Evolutionary conservation across 2,797 vertebrate species (phyloP), one percentile per base, ranked within the genome.

Genomic region (Liparis tanakae): DNA sequence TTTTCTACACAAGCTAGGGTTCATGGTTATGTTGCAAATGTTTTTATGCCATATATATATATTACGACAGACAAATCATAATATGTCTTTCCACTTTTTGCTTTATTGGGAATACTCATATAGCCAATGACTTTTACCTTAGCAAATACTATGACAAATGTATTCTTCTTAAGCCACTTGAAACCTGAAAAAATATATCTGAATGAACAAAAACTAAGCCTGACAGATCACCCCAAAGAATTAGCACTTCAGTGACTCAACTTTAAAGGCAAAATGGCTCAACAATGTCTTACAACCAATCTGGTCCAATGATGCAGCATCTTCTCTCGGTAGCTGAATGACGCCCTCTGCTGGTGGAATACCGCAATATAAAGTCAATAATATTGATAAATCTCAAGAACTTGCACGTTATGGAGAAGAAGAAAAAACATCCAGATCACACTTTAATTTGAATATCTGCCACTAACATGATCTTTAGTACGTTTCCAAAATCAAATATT

Each of bases 311-410:
- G 25, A 43, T 66, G 54, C 60, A 55, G 50, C 18, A 37, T 72
- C 10, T 20, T 39, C 48, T 81, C 43, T 36, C 54, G 62, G 25
- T 57, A 54, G 63, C 22, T 44, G 55, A 17, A 79, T 51, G 71
- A 51, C 81, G 74, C 85, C 88, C 81, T 76, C 88, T 93, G 87
- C 74, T 88, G 91, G 85, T 67, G 20, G 18, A 64, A 25, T 3
- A 8, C 18, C 62, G 77, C 18, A 82, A 70, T 13, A 44, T 50
- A 43, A 59, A 68, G 10, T 41, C 5, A 55, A 6, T 14, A 57
- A 20, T 10, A 12, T 10, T 43, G 5, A 54, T 50, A 20, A 33
- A n/a, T 64, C n/a, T 57, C 6, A 7, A 41, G 10, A 55, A 48
- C 7, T 33, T 12, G 13, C 1, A 56, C 9, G 4, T 14, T 37